Conservation (phyloP, 2,797 vertebrate genomes). For the Adrianichthys oophorus region DNA sequence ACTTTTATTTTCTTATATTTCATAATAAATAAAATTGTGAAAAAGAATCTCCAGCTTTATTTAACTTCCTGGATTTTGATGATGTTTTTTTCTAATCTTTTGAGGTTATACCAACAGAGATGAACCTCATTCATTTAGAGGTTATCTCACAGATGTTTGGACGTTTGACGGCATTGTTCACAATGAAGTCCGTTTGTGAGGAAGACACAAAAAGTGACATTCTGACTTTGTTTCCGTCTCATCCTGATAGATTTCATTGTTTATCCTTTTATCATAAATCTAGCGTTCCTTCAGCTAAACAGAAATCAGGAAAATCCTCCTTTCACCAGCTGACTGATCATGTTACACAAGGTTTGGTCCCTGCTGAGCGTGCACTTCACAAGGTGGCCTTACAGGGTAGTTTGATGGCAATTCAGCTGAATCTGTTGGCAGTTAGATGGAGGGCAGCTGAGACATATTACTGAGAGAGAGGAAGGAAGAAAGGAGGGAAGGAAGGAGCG, state of each 20-base stretch:
- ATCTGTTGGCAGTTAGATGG: constrained; percentile 62
- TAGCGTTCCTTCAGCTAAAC: constrained; percentile 27
- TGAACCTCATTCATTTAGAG: too few species aligned
- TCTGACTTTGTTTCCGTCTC: constrained; percentile 2
- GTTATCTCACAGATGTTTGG: too few species aligned
- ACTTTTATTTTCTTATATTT: too few species aligned
- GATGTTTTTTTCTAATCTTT: too few species aligned
- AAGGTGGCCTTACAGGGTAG: constrained; percentile 33
- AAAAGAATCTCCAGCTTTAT: too few species aligned
- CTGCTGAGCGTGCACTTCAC: constrained; percentile 62
- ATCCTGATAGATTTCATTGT: constrained; percentile 36
- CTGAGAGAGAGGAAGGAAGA: constrained; percentile 11
- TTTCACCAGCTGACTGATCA: constrained; percentile 28
- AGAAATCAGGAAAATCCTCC: constrained; percentile 14
- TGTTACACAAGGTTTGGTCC: constrained; percentile 29
- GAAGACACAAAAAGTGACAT: too few species aligned
- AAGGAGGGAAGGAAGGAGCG: constrained; percentile 23
- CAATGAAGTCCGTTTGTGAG: too few species aligned
- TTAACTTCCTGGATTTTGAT: too few species aligned
- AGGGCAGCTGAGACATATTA: constrained; percentile 57
- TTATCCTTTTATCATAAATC: constrained; percentile 26
- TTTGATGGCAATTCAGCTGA: constrained; percentile 57
- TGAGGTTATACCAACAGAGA: too few species aligned
- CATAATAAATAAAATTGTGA: too few species aligned
- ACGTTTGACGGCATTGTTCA: too few species aligned